Evolutionary conservation across 2,113 vertebrate species (phyloP), one percentile per base, ranked within the genome.

Genomic region (Platysternon megacephalum): DNA sequence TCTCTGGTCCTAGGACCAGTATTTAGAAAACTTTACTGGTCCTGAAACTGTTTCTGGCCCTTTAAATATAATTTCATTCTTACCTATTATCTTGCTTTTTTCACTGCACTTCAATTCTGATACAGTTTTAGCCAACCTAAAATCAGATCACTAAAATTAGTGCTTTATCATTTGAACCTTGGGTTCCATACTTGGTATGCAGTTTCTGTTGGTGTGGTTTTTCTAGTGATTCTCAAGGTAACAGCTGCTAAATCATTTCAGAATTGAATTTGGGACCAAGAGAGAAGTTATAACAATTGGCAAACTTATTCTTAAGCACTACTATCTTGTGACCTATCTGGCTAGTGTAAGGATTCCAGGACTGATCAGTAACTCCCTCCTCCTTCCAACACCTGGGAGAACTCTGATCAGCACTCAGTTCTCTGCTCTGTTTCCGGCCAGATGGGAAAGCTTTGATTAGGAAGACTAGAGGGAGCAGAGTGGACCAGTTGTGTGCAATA

Each of bases 111-210:
- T 87, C 32, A 32, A 42, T 44, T 51, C 29, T 53, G 83, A 49
- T 0, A 1, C 16, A 58, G 65, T 46, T 84, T 81, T 11, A 4
- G 21, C 3, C 0, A 28, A 16, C 87, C 0, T 0, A 32, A 49
- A 32, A 6, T 74, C 0, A 0, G 12, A 28, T 87, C 0, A 0
- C 35, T 21, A 6, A 35, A 9, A 6, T 53, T 17, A 81, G 35
- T 4, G 8, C 56, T 65, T 24, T 21, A 0, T 1, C 39, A 90
- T 39, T 79, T 2, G 5, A 61, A 79, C 1, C 0, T 9, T 35
- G 13, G 24, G 24, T 10, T 78, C 83, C 79, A 79, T 8, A 49
- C 0, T 1, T 1, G 11, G 32, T 22, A 17, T 53, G 39, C 49
- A 76, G 51, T 39, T 76, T 55, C 39, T 46, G 39, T 39, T 44